Base-by-base conservation (phyloP, 1,140 invertebrate species). In the Drosophila bocqueti region DNA sequence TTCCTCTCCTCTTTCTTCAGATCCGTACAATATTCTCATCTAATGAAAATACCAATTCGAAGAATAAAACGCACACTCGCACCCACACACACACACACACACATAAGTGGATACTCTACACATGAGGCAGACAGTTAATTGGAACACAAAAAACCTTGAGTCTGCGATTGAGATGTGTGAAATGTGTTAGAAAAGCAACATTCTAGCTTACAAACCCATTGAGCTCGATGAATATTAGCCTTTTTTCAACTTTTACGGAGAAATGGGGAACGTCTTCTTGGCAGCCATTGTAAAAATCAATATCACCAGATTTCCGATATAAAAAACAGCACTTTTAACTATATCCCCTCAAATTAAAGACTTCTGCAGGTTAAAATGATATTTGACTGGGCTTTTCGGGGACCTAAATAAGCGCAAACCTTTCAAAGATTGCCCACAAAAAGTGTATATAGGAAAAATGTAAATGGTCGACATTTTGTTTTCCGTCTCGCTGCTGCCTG, bases 401-500 rank as follows among this genome's bases (percentile, higher is more conserved):
- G 36, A 31, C 52, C 45, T 73, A 42, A 45, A 49, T 21, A 24
- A 11, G 15, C 55, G 61, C 46, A 24, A 66, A 55, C 29, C 46
- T 43, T 58, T 78, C 24, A 40, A 40, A 81, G 21, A 74, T 40
- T 49, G 21, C n/a, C n/a, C 42, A 64, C 24, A 85, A 69, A 89
- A 76, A 77, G 42, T 60, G 18, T 69, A 65, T 76, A 55, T 38
- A 71, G 77, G 58, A 80, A 76, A 82, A 85, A 76, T 73, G 65
- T 68, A 76, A 89, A 90, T 73, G 85, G 85, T 90, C 85, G 85
- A 90, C 85, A 90, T 90, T 90, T 90, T 90, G 85, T 90, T 90
- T 90, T 90, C 86, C 76, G 85, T 85, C 82, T 90, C 85, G 81
- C 79, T 89, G 77, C 54, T 85, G 76, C 66, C 54, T 85, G 72